These are phyloP conservation scores for Phylloscopus whistleri DNA, from an alignment of 2,113 vertebrate genomes.

Conservation along the genomic window DNA sequence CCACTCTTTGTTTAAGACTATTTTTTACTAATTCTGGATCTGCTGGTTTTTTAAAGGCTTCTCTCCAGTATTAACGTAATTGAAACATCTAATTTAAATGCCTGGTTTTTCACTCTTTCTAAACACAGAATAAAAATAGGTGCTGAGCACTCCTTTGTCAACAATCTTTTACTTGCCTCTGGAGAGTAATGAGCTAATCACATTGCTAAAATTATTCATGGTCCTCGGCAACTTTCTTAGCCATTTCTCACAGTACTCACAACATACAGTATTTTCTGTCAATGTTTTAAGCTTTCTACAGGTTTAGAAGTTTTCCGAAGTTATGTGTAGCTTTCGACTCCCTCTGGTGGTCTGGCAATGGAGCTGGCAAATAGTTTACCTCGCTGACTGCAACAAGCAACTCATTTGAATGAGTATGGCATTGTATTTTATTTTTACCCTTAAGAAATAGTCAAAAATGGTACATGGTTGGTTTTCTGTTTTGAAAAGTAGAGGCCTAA, in stretches of 20 bases:
- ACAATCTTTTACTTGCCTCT: not conserved
- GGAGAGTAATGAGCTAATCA: not conserved
- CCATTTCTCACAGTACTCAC: not conserved
- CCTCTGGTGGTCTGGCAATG: slow-evolving; percentile 29
- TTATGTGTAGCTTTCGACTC: not conserved
- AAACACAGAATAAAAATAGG: not conserved
- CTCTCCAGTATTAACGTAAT: not conserved
- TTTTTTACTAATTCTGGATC: not conserved
- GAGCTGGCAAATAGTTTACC: not conserved
- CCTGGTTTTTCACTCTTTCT: not conserved
- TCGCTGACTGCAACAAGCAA: not conserved
- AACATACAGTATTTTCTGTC: not conserved
- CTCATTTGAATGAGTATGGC: not conserved
- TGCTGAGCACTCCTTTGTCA: not conserved
- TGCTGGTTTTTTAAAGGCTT: not conserved
- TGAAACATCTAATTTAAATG: not conserved
- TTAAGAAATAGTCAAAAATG: not conserved
- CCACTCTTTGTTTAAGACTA: not conserved
- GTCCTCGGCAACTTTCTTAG: not conserved
- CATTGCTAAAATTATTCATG: not conserved
- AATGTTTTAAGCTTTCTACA: not conserved
- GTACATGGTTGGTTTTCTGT: not conserved
- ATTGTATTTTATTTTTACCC: not conserved
- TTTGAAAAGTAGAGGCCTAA: not conserved
- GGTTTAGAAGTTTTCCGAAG: not conserved